These are phyloP conservation scores for Pteronura brasiliensis DNA, from an alignment of 2,113 vertebrate species.

Conservation along the genomic window DNA sequence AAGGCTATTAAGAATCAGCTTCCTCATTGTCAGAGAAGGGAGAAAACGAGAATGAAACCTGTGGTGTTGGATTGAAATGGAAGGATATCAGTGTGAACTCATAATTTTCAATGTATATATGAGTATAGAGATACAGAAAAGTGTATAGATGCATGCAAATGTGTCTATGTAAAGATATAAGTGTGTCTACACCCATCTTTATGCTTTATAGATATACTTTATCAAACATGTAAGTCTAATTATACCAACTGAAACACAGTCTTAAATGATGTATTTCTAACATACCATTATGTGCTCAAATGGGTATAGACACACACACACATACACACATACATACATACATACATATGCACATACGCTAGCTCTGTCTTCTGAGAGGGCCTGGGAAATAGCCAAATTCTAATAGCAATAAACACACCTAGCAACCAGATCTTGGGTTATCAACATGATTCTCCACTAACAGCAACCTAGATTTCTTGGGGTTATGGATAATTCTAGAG, in stretches of 20 bases:
- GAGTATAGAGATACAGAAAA: background rate
- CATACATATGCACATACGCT: background rate
- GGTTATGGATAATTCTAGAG: background rate
- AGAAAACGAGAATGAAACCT: background rate
- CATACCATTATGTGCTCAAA: background rate
- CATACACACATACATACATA: no score
- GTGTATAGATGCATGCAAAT: background rate
- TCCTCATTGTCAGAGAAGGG: background rate
- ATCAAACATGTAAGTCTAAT: background rate
- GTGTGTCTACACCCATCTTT: background rate
- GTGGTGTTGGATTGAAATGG: background rate
- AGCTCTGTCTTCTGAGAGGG: background rate
- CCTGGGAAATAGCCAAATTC: background rate
- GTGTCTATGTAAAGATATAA: background rate
- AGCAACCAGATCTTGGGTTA: background rate
- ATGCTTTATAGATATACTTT: background rate
- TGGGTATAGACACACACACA: background rate
- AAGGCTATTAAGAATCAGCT: background rate
- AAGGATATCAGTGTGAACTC: background rate
- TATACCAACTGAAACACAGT: background rate
- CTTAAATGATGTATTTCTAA: background rate
- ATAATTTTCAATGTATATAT: background rate
- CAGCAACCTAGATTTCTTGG: background rate
- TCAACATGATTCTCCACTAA: background rate
- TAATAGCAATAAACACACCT: background rate